phyloP scores from a whole-genome alignment of 2,797 vertebrate species.

The Aphelocoma californica region DNA sequence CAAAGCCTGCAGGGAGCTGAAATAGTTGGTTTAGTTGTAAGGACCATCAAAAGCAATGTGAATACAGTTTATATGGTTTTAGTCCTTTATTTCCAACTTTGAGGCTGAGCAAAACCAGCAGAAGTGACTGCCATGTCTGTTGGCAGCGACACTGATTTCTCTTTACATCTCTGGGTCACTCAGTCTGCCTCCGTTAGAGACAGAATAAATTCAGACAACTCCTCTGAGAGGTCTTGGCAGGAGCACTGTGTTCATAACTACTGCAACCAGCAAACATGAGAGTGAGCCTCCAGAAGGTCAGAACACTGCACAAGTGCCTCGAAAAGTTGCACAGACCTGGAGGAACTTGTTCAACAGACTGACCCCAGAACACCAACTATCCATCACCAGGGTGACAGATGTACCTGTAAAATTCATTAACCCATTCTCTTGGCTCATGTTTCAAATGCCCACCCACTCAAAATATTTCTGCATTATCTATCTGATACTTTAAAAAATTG shows the following conservation, averaged over 20 bases:
- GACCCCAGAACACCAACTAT: not conserved
- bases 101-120: not conserved
- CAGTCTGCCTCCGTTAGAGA: not conserved
- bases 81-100: not conserved
- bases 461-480: not conserved
- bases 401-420: not conserved
- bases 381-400: not conserved
- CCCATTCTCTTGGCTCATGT: not conserved
- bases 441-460: not conserved
- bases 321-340: not conserved
- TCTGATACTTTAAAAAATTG: not conserved
- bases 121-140: not conserved
- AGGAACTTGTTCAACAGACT: not conserved
- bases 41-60: not conserved
- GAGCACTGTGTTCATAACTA: not conserved
- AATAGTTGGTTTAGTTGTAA: not conserved
- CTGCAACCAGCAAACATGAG: not conserved
- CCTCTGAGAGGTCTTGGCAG: not conserved
- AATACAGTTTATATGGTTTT: not conserved
- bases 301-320: not conserved
- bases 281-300: not conserved
- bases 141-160: not conserved
- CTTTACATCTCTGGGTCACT: not conserved
- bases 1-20: not conserved
- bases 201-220: not conserved